Conservation (phyloP, 2,113 vertebrate genomes). For the Eulemur rufifrons region DNA sequence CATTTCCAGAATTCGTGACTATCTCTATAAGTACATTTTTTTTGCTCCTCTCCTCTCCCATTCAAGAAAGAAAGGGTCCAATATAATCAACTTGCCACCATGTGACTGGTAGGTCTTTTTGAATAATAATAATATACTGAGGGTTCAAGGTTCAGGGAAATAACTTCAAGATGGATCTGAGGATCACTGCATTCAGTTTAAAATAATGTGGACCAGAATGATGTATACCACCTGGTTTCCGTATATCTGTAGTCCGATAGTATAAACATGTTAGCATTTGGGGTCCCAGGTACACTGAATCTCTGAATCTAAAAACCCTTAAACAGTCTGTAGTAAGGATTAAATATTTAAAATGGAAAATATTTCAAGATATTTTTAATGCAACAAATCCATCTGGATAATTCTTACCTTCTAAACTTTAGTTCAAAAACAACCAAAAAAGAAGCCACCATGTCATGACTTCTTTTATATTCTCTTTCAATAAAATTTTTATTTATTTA, state of each 20-base stretch:
- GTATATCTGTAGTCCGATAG: background rate
- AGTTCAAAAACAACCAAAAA: background rate
- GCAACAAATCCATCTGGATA: background rate
- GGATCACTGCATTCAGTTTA: background rate
- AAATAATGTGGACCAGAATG: background rate
- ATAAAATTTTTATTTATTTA: no score
- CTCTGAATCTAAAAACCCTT: background rate
- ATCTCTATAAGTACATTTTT: background rate
- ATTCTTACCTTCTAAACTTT: constrained; percentile 19
- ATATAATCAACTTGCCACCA: background rate
- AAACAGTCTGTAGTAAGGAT: background rate
- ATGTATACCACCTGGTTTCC: background rate
- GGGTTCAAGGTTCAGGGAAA: background rate
- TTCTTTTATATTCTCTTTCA: no score
- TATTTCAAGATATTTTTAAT: background rate
- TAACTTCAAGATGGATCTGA: background rate
- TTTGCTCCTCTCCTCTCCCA: background rate
- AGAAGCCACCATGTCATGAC: no score
- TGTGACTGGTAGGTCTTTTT: background rate
- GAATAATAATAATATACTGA: background rate
- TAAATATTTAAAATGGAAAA: background rate
- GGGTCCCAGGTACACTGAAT: background rate
- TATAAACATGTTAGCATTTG: background rate
- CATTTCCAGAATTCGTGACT: background rate
- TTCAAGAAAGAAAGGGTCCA: background rate